A percentile compares a stretch with the other conserved stretches of the same genome.
phyloP scores from a whole-genome alignment of 2,888 invertebrate species.

The Melinopterus prodromus region DNA sequence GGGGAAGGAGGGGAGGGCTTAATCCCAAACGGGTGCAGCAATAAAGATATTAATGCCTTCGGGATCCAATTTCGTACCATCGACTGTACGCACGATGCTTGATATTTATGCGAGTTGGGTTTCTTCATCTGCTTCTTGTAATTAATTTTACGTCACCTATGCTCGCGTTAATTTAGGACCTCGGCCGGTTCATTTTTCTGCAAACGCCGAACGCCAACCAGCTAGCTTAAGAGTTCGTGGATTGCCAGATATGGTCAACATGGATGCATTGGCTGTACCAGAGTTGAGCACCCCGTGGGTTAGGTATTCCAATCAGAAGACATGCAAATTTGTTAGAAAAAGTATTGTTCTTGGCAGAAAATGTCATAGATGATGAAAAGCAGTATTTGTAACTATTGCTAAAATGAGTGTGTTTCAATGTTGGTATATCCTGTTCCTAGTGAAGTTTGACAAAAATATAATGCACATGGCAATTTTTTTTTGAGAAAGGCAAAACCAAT shows the following conservation, averaged over 20 bases:
- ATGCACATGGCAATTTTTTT: too few species aligned
- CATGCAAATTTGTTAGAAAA: too few species aligned
- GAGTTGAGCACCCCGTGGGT: too few species aligned
- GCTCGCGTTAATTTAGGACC: background rate
- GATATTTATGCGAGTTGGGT: background rate
- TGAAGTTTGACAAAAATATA: too few species aligned
- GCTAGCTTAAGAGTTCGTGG: too few species aligned
- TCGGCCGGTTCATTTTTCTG: background rate
- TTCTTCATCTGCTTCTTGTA: background rate
- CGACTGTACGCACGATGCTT: background rate
- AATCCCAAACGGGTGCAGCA: background rate
- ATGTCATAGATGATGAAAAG: too few species aligned
- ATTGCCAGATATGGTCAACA: background rate
- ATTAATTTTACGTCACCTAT: conserved; percentile 4
- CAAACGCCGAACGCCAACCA: background rate
- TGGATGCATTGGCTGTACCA: background rate
- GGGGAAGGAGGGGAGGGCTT: background rate
- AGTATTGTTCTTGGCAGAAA: too few species aligned
- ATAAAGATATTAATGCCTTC: conserved; percentile 4
- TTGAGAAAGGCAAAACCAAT: too few species aligned
- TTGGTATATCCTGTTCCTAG: too few species aligned
- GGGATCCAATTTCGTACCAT: background rate
- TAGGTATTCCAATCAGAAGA: too few species aligned
- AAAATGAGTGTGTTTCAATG: too few species aligned
- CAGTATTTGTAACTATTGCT: too few species aligned